Conservation (phyloP, 2,797 vertebrate genomes). For the Tangara arthus region DNA sequence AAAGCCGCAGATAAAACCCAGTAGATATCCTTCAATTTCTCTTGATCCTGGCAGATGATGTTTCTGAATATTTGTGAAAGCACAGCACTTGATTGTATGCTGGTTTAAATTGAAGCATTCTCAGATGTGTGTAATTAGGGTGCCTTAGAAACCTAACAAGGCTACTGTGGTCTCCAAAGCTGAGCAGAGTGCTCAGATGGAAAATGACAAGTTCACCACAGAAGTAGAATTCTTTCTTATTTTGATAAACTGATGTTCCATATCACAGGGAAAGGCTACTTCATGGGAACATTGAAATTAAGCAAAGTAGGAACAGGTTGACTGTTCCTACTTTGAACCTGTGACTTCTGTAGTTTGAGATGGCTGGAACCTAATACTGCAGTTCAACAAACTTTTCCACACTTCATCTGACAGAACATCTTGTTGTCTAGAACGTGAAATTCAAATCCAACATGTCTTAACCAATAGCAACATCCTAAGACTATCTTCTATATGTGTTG, state of each 20-base stretch:
- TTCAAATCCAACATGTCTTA: background rate
- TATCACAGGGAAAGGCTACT: background rate
- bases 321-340: too few species aligned
- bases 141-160: conserved; percentile 39
- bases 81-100: conserved; percentile 8
- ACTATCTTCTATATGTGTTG: background rate
- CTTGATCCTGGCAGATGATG: conserved; percentile 57
- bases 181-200: background rate
- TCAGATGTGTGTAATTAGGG: conserved; percentile 39
- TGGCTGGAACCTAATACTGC: background rate
- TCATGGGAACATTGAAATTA: background rate
- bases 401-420: background rate
- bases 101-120: conserved; percentile 54
- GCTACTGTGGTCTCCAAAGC: conserved; percentile 19
- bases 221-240: background rate
- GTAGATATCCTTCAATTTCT: conserved; percentile 62
- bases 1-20: conserved; percentile 53
- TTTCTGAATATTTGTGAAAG: conserved; percentile 62
- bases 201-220: background rate
- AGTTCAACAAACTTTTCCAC: background rate
- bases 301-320: background rate
- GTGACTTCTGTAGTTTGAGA: background rate
- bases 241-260: background rate
- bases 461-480: background rate
- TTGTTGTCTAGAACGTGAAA: background rate